Base-by-base conservation (phyloP, 2,113 vertebrate species). In the Megaptera novaeangliae region DNA sequence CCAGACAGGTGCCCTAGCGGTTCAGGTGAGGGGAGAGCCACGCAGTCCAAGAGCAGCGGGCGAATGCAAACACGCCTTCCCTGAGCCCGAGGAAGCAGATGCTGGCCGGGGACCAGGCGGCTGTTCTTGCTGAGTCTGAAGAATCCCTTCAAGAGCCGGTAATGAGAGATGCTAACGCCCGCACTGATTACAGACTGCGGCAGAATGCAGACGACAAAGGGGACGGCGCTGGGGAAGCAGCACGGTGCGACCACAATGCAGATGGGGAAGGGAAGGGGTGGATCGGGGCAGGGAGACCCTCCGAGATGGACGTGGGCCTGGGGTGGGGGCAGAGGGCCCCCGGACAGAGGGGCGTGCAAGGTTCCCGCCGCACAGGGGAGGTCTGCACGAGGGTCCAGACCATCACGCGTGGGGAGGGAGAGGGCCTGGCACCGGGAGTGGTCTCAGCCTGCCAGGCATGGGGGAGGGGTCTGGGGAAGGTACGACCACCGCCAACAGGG, bases 121-220 rank as follows among this genome's bases (percentile, higher is more conserved):
- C 97, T 97, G 97, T 98, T 98, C 98, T 98, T 98, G 98, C 98
- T 99, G 98, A 98, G 97, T 98, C 98, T 98, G 98, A 98, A 98
- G 98, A 98, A 98, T 97, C 98, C 97, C 98, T 98, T 98, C 98
- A 98, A 98, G 98, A 98, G 98, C 98, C 89, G 98, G 98, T 98
- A 98, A 98, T 98, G 98, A 98, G 98, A 98, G 98, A 96, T 64
- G 44, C 98, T 98, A 97, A 98, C 97, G 98, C 97, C 96, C 13
- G 89, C 92, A 81, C 98, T 98, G 98, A 98, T 97, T 98, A 96
- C 98, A 98, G 98, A 96, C 97, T 91, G 92, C 97, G 91, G 68
- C 98, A 93, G 98, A 98, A 98, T 98, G 98, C 95, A 64, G 86
- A 98, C 97, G 94, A 98, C 93, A 80, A 97, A 98, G 98, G 98